These are phyloP conservation scores for Heliconius nattereri DNA, from an alignment of 1,140 invertebrate species.

Conservation along the genomic window DNA sequence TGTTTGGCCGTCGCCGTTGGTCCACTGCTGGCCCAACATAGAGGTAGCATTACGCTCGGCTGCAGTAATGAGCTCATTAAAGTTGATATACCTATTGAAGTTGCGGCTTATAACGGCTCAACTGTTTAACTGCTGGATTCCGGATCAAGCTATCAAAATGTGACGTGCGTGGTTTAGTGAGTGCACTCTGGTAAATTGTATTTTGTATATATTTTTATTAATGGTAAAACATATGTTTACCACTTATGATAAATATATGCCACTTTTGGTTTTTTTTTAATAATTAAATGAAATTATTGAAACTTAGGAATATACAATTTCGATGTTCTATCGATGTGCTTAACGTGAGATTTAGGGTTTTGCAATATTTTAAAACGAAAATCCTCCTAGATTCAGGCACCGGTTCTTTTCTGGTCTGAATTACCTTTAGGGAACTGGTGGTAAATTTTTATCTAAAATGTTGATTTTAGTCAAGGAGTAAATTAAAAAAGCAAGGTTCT, in stretches of 20 bases:
- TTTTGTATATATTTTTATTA: slow-evolving; percentile 8
- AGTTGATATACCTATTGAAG: slow-evolving; percentile 52
- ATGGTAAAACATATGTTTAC: neutral
- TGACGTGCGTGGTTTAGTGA: slow-evolving; percentile 32
- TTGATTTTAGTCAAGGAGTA: neutral
- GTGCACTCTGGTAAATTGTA: slow-evolving; percentile 30
- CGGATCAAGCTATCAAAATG: slow-evolving; percentile 41
- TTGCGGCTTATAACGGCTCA: slow-evolving; percentile 53
- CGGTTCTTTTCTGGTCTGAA: no score
- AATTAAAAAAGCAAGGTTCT: slow-evolving; percentile 50
- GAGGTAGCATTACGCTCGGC: slow-evolving; percentile 35
- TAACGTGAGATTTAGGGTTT: no score
- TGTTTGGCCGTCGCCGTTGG: neutral
- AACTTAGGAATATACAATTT: no score
- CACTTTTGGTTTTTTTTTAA: no score
- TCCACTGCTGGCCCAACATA: slow-evolving; percentile 1
- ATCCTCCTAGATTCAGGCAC: no score
- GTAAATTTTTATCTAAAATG: neutral
- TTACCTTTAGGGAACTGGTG: no score
- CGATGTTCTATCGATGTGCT: no score
- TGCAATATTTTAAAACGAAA: no score
- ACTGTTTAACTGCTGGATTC: slow-evolving; percentile 47
- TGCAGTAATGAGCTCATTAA: slow-evolving; percentile 73
- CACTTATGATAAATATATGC: no score
- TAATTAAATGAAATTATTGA: no score